Base-by-base conservation (phyloP, 2,888 invertebrate genomes). In the Agriotes lineatus region DNA sequence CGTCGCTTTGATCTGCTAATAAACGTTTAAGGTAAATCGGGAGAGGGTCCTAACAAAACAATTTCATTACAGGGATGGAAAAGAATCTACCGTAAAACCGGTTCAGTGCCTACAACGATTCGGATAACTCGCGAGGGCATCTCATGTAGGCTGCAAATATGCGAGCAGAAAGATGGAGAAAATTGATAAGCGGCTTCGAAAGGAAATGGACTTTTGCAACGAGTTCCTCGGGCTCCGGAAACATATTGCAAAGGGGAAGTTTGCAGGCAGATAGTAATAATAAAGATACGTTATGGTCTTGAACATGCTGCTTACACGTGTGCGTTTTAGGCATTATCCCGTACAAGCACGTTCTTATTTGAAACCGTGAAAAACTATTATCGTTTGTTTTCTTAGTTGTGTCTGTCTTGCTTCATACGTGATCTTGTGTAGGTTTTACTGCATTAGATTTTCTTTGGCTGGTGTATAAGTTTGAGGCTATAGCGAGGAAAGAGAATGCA, bases 201-300 rank as follows among this genome's bases (percentile, higher is more conserved):
- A 48, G 48, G 48, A 48, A 48, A 48, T 48, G 22, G 48, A 48
- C 48, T 48, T 48, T 48, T 48, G 9, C 48, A 19, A 10, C 20
- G 20, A 45, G 22, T 48, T 48, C 48, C 22, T 48, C 20, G 22
- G 12, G 48, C 12, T 48, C 48, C 48, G 48, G 48, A 48, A 48
- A 48, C 25, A 25, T 48, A 0, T 12, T 12, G 48, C 48, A 48
- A 22, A 48, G 10, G 48, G 22, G 6, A 48, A 20, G 22, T 10
- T 48, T 22, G 48, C 12, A 22, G 22, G 12, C 19, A 48, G 25
- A 48, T 48, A 48, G 22, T 48, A 48, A 48, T 48, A 48, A 48
- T 48, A 48, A 48, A 20, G 1, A 42, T 14, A 42, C 7, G 5
- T 42, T 42, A 42, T 42, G 42, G 6, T 12, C 16, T 25, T 25